Conservation (phyloP, 2,888 invertebrate species). For the Crematogaster levior region DNA sequence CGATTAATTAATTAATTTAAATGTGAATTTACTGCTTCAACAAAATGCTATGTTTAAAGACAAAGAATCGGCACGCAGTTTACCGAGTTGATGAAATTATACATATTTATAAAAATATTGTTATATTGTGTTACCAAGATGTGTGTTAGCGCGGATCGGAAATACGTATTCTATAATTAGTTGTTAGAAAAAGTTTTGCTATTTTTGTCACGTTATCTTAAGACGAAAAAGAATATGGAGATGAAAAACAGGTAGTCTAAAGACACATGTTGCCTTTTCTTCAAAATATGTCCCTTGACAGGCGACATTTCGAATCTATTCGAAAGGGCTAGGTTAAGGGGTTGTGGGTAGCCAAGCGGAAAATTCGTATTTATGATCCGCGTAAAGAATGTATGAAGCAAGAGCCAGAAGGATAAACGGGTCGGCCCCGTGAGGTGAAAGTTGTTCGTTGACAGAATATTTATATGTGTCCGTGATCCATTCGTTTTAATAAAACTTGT, state of each 20-base stretch:
- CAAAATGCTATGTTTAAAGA: no score
- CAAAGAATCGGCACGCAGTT: no score
- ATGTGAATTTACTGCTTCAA: no score
- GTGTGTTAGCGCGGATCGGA: no score
- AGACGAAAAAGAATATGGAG: background rate
- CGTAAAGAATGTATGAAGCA: conserved; percentile 62
- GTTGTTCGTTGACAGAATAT: conserved; percentile 40
- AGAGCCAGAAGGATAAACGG: conserved; percentile 42
- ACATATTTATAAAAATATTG: no score
- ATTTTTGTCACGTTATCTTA: background rate
- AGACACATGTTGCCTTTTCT: conserved; percentile 14
- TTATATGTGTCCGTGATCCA: conserved; percentile 60
- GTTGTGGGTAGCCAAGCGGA: conserved; percentile 28
- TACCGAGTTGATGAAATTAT: no score
- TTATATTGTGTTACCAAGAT: no score
- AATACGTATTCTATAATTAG: no score
- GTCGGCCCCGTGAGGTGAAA: conserved; percentile 27
- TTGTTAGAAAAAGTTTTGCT: background rate
- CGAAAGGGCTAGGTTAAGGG: conserved; percentile 19
- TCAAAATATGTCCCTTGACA: conserved; percentile 18
- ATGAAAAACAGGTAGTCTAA: background rate
- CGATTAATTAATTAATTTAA: no score
- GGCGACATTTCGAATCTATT: conserved; percentile 47
- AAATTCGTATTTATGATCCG: conserved; percentile 73
- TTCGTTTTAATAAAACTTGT: conserved; percentile 71